These are phyloP conservation scores for Arbacia lixula DNA, from an alignment of 53 echinoderm and acorn worm species.

Conservation along the genomic window DNA sequence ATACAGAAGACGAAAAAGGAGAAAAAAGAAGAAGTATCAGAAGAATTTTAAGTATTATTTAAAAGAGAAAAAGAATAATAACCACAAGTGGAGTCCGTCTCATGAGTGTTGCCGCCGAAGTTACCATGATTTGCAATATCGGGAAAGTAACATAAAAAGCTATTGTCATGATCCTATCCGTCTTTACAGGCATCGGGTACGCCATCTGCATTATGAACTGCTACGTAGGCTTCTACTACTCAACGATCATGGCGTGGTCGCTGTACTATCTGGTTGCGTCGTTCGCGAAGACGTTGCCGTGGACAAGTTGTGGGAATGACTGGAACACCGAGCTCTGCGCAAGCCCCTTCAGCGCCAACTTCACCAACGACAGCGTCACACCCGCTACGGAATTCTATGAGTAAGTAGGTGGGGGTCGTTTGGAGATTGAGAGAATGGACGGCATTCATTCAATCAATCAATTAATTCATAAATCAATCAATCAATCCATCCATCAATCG, in stretches of 20 bases:
- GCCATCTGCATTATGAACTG: slow-evolving; percentile 83
- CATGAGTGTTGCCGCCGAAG: no score
- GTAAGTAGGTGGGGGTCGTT: no score
- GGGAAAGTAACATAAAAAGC: background rate
- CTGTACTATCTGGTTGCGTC: slow-evolving; percentile 88
- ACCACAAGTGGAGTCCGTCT: no score
- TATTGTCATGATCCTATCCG: background rate
- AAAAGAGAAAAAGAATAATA: no score
- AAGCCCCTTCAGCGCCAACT: slow-evolving; percentile 36
- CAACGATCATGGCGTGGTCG: slow-evolving; percentile 90
- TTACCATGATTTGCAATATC: background rate
- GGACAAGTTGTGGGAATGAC: slow-evolving; percentile 83
- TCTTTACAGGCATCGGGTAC: slow-evolving; percentile 77
- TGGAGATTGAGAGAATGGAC: no score
- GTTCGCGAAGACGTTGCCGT: slow-evolving; percentile 75
- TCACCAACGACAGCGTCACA: slow-evolving; percentile 47
- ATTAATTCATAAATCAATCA: no score
- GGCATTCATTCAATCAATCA: no score
- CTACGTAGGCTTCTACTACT: slow-evolving; percentile 91
- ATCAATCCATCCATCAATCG: no score
- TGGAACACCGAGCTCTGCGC: slow-evolving; percentile 88
- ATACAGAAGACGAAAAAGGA: no score
- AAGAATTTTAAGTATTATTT: no score
- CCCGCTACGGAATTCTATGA: slow-evolving; percentile 84
- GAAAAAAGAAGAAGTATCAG: no score